phyloP scores from a whole-genome alignment of 1,140 invertebrate species.

The Trachymyrmex cornetzi region DNA sequence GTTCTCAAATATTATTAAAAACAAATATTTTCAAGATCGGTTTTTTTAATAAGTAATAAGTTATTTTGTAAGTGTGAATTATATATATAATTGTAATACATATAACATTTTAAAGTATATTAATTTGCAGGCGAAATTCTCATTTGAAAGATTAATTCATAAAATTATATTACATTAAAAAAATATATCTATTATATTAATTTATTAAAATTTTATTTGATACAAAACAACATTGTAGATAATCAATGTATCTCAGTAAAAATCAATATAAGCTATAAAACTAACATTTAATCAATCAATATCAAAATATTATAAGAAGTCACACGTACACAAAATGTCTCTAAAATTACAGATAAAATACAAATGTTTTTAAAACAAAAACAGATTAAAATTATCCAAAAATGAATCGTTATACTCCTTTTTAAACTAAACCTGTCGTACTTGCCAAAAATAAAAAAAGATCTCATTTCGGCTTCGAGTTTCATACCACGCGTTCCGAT shows the following conservation, averaged over 20 bases:
- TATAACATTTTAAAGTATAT: too few species aligned
- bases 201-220: too few species aligned
- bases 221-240: background rate
- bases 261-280: background rate
- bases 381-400: background rate
- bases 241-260: background rate
- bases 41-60: background rate
- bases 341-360: background rate
- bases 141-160: too few species aligned
- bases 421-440: background rate
- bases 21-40: background rate
- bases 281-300: background rate
- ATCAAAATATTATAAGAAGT: background rate
- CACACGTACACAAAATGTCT: background rate
- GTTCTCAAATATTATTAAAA: background rate
- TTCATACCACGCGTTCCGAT: background rate
- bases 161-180: too few species aligned
- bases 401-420: background rate
- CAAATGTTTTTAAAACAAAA: background rate
- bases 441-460: background rate
- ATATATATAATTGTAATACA: too few species aligned
- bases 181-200: too few species aligned
- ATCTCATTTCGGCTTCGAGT: background rate
- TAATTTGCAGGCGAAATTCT: too few species aligned
- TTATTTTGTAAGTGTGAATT: background rate